Percentiles rank a stretch among this genome's conserved stretches.
These are phyloP conservation scores for Corythornis madagascariensis DNA, from an alignment of 2,113 vertebrate genomes.

Conservation along the genomic window DNA sequence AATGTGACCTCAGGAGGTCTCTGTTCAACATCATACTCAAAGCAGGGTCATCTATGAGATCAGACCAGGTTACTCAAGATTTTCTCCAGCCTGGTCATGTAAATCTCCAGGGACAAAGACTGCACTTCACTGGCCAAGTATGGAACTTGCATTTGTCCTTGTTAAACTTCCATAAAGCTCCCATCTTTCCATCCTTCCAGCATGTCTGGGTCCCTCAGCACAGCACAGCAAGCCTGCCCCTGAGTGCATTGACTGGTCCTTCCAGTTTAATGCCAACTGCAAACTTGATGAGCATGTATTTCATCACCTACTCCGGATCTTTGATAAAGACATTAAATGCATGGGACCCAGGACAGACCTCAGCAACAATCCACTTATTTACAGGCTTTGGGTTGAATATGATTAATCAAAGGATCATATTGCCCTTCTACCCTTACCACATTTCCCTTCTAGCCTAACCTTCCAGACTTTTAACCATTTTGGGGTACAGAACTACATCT, in stretches of 20 bases:
- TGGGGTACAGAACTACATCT: background rate
- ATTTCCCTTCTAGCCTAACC: background rate
- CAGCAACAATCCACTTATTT: background rate
- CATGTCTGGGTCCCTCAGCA: background rate
- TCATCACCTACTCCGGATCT: background rate
- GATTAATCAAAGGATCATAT: background rate
- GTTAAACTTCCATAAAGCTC: background rate
- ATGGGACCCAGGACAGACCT: background rate
- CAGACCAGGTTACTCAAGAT: background rate
- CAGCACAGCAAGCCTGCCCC: background rate
- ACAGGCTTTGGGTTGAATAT: background rate
- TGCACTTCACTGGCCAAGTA: background rate
- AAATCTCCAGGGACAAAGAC: background rate
- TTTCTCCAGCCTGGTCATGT: background rate
- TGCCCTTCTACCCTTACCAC: no score
- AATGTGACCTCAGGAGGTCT: background rate
- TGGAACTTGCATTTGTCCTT: no score
- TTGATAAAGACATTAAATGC: background rate
- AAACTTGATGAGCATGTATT: background rate
- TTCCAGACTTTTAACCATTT: background rate
- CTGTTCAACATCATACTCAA: background rate
- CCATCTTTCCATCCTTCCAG: background rate
- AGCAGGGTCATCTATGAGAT: background rate
- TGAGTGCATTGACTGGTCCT: background rate
- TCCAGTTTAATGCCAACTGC: background rate